A percentile compares a stretch with the other conserved stretches of the same genome.
Conservation (phyloP, 2,888 invertebrate genomes). For the Orthosia incerta region DNA sequence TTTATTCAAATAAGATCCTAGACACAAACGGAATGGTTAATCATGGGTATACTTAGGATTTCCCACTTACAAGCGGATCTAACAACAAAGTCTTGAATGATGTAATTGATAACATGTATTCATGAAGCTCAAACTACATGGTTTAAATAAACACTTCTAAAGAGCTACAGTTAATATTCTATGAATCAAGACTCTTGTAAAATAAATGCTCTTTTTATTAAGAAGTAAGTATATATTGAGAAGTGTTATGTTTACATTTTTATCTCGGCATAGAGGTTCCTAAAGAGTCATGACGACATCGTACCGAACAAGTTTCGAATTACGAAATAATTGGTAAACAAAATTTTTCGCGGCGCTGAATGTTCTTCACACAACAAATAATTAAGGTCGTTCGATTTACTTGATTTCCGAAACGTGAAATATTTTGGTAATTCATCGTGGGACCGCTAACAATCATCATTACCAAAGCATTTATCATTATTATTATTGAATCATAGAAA, state of each 20-base stretch:
- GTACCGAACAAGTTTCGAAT: constrained; percentile 75
- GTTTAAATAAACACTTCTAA: constrained; percentile 24
- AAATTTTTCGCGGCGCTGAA: constrained; percentile 77
- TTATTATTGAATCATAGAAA: neutral
- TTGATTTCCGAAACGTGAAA: constrained; percentile 66
- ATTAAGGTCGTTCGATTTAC: constrained; percentile 76
- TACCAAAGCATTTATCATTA: neutral
- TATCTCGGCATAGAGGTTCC: constrained; percentile 52
- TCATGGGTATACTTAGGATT: constrained; percentile 73
- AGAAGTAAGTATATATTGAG: constrained; percentile 18
- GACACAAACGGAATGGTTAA: constrained; percentile 64
- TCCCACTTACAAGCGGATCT: constrained; percentile 80
- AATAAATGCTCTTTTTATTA: constrained; percentile 25
- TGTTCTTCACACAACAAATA: constrained; percentile 74
- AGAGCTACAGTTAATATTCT: constrained; percentile 9
- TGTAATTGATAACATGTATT: constrained; percentile 67
- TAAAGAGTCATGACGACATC: constrained; percentile 72
- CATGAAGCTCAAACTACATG: constrained; percentile 30
- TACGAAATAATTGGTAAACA: constrained; percentile 82
- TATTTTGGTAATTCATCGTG: constrained; percentile 53
- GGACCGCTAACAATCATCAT: neutral
- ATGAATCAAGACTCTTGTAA: neutral
- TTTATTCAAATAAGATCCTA: constrained; percentile 71
- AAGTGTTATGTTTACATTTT: constrained; percentile 50
- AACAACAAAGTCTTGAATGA: constrained; percentile 73